Percentiles rank a stretch among this genome's conserved stretches.
phyloP scores from a whole-genome alignment of 2,797 vertebrate species.

The Carcharodon carcharias region DNA sequence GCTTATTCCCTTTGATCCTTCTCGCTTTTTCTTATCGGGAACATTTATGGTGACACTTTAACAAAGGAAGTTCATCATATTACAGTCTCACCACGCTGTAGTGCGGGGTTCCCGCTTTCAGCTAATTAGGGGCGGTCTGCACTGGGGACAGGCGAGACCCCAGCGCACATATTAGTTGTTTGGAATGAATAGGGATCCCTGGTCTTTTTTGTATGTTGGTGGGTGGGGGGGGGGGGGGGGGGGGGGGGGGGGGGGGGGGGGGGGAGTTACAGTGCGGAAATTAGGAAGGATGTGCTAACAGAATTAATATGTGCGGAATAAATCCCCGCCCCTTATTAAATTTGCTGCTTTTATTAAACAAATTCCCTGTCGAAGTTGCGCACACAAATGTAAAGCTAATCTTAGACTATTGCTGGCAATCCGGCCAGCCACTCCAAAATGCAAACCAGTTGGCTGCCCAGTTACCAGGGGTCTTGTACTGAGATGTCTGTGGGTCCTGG shows the following conservation, averaged over 20 bases:
- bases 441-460: neutral
- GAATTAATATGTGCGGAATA: neutral
- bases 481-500: neutral
- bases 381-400: neutral
- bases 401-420: neutral
- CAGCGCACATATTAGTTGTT: slow-evolving; percentile 52
- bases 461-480: too few species aligned
- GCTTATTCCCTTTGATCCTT: slow-evolving; percentile 77
- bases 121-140: slow-evolving; percentile 76
- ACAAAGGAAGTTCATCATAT: slow-evolving; percentile 76
- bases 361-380: neutral
- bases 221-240: too few species aligned
- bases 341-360: neutral
- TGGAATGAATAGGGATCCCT: slow-evolving; percentile 61
- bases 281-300: neutral
- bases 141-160: slow-evolving; percentile 67
- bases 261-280: slow-evolving; percentile 48
- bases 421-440: neutral
- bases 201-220: slow-evolving; percentile 47
- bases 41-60: slow-evolving; percentile 78
- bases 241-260: too few species aligned
- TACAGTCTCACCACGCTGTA: slow-evolving; percentile 66
- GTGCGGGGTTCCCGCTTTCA: slow-evolving; percentile 64
- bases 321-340: neutral
- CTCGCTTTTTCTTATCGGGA: slow-evolving; percentile 73